Percentiles rank a stretch among this genome's conserved stretches.
These are phyloP conservation scores for Allobates femoralis DNA, from an alignment of 2,797 vertebrate species.

Conservation along the genomic window DNA sequence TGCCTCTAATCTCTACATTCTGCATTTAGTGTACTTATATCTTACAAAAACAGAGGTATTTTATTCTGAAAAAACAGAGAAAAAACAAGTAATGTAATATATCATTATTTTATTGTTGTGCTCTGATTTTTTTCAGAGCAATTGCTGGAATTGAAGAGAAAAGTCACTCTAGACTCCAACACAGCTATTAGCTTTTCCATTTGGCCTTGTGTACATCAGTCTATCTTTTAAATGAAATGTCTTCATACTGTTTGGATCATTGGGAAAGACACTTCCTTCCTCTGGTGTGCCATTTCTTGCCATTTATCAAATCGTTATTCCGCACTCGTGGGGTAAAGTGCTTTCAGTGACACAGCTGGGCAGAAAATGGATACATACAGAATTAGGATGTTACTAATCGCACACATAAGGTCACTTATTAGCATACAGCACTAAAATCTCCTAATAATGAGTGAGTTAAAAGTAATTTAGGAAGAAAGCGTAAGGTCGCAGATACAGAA, in stretches of 20 bases:
- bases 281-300: conserved; percentile 21
- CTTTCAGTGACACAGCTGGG: conserved; percentile 37
- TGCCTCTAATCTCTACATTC: not conserved
- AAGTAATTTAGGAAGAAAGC: not conserved
- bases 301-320: conserved; percentile 45
- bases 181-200: conserved; percentile 39
- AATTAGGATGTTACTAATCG: conserved; percentile 8
- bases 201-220: conserved; percentile 30
- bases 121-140: not conserved
- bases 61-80: not conserved
- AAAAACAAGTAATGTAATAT: not conserved
- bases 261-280: conserved; percentile 4
- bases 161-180: not conserved
- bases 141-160: not conserved
- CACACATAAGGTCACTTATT: conserved; percentile 11
- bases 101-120: not conserved
- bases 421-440: not conserved
- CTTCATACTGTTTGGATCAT: conserved; percentile 14
- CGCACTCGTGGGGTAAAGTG: conserved; percentile 21
- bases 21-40: not conserved
- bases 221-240: conserved; percentile 37
- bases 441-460: not conserved
- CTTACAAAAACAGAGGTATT: not conserved
- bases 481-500: too few relatives aligned
- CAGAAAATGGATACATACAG: conserved; percentile 16